These are phyloP conservation scores for Lepidothrix coronata DNA, from an alignment of 2,113 vertebrate genomes.

Conservation along the genomic window DNA sequence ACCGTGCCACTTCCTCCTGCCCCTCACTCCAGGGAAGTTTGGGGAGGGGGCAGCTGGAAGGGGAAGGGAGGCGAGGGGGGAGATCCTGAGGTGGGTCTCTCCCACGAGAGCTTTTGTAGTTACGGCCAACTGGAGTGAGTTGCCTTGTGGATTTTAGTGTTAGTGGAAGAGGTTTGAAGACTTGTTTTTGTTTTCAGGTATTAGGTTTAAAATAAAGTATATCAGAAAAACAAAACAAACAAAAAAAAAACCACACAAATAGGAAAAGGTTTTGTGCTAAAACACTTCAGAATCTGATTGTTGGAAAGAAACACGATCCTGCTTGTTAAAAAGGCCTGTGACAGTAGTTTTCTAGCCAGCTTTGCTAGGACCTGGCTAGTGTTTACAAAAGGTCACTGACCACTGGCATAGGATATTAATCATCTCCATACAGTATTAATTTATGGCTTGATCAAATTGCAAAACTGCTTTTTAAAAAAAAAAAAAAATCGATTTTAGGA, in stretches of 20 bases:
- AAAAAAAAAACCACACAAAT: neutral
- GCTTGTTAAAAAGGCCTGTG: neutral
- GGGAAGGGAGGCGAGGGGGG: neutral
- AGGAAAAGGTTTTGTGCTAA: constrained; percentile 74
- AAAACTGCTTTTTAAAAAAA: neutral
- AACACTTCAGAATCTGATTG: constrained; percentile 65
- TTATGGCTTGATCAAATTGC: constrained; percentile 16
- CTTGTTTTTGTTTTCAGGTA: constrained; percentile 48
- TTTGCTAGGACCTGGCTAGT: constrained; percentile 25
- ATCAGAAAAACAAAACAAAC: neutral
- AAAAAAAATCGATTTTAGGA: neutral
- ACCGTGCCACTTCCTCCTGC: constrained; percentile 14
- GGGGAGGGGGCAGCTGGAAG: neutral
- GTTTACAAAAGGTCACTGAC: constrained; percentile 62
- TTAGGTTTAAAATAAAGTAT: constrained; percentile 47
- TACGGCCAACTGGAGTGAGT: constrained; percentile 34
- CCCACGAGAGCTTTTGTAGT: neutral
- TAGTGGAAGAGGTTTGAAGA: constrained; percentile 53
- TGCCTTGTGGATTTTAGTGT: constrained; percentile 64
- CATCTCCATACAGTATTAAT: constrained; percentile 42
- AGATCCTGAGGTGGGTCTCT: neutral
- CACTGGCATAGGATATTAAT: constrained; percentile 26
- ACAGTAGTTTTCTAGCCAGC: neutral
- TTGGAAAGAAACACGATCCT: neutral
- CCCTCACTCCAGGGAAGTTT: neutral